Percentiles rank a stretch among this genome's conserved stretches.
These are phyloP conservation scores for Gymnocypris eckloni DNA, from an alignment of 2,797 vertebrate species.

Conservation along the genomic window DNA sequence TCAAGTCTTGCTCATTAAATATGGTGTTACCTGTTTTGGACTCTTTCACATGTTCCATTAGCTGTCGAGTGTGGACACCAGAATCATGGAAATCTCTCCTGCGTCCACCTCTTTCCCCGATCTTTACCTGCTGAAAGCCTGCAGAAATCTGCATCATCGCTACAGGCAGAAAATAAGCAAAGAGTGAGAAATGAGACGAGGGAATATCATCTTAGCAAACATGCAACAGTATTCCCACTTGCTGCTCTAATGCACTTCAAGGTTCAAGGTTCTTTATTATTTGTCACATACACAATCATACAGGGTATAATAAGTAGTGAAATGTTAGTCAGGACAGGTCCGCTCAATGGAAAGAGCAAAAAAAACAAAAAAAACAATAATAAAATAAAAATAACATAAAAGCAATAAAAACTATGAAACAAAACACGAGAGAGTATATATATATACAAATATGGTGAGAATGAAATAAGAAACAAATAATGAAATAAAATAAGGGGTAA, in stretches of 20 bases:
- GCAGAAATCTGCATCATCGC: constrained; percentile 82
- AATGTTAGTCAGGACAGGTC: too few relatives aligned
- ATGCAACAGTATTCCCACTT: background rate
- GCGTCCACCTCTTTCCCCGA: constrained; percentile 88
- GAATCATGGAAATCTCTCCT: constrained; percentile 86
- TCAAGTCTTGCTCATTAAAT: background rate
- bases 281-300: too few relatives aligned
- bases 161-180: constrained; percentile 37
- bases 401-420: too few relatives aligned
- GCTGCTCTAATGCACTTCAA: background rate
- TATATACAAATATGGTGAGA: too few relatives aligned
- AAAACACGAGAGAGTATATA: too few relatives aligned
- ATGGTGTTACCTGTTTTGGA: constrained; percentile 84
- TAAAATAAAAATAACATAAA: too few relatives aligned
- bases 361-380: too few relatives aligned
- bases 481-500: too few relatives aligned
- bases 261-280: too few relatives aligned
- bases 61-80: constrained; percentile 87
- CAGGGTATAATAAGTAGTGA: too few relatives aligned
- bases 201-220: background rate
- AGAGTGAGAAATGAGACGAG: background rate
- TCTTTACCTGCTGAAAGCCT: constrained; percentile 87
- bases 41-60: constrained; percentile 87
- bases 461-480: too few relatives aligned
- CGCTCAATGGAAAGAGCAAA: too few relatives aligned